Conservation (phyloP, 2,113 vertebrate genomes). For the Pygathrix nemaeus region DNA sequence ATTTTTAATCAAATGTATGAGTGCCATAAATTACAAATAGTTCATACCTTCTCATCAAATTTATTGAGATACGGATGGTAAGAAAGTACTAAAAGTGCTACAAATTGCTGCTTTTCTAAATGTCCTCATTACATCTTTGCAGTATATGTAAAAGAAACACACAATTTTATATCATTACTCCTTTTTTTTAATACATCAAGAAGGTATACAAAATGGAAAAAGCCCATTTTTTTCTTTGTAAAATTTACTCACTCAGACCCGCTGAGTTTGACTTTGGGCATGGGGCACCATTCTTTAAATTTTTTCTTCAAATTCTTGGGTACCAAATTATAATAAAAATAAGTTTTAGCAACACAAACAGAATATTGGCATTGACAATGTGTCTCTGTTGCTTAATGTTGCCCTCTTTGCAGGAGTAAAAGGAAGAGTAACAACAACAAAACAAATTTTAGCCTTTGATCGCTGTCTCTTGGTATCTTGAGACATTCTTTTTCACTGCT, state of each 20-base stretch:
- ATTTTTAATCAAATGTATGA: not conserved
- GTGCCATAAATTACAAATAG: not conserved
- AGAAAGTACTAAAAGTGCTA: not conserved
- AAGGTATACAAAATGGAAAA: not conserved
- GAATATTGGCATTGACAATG: not conserved
- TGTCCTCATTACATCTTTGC: not conserved
- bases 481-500: not conserved
- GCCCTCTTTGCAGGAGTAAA: not conserved
- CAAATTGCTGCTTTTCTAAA: not conserved
- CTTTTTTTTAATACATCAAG: not conserved
- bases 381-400: conserved; percentile 14
- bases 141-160: not conserved
- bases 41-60: not conserved
- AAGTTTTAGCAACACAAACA: not conserved
- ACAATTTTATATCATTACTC: not conserved
- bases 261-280: not conserved
- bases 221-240: not conserved
- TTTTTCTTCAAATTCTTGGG: not conserved
- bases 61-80: not conserved
- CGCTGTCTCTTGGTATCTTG: not conserved
- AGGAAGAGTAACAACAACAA: not conserved
- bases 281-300: not conserved
- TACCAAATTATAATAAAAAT: not conserved
- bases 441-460: not conserved
- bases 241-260: not conserved